phyloP scores from a whole-genome alignment of 2,797 vertebrate species.

The Miichthys miiuy region DNA sequence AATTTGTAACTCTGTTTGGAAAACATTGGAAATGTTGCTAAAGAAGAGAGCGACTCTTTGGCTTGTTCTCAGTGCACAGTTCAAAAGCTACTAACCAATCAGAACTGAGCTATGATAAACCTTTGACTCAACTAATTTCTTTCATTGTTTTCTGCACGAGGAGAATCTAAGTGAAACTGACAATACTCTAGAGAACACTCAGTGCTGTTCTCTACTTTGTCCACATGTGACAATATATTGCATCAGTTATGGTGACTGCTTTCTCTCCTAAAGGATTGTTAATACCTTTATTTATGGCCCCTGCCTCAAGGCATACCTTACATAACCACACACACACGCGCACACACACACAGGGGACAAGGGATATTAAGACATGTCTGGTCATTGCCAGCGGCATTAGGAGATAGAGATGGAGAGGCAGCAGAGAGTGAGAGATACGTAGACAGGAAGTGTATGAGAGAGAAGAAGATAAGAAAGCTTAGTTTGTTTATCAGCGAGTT shows the following conservation, averaged over 20 bases:
- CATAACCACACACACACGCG: conserved; percentile 25
- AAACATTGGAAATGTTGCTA: no score
- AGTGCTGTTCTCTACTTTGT: conserved; percentile 11
- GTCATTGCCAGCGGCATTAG: not conserved
- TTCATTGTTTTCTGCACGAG: not conserved
- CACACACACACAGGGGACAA: conserved; percentile 20
- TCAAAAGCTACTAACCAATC: no score
- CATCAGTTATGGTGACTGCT: conserved; percentile 28
- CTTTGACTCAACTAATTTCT: not conserved
- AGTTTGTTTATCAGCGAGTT: conserved; percentile 20
- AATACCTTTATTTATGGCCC: conserved; percentile 48
- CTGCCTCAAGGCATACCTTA: conserved; percentile 49
- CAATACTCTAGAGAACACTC: not conserved
- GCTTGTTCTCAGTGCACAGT: no score
- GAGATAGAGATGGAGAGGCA: conserved; percentile 23
- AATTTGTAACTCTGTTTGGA: no score
- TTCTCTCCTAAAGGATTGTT: conserved; percentile 22
- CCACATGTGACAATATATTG: conserved; percentile 38
- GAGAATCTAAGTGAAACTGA: not conserved
- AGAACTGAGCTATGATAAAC: not conserved
- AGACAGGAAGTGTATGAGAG: not conserved
- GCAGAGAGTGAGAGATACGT: conserved; percentile 2
- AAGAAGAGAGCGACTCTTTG: no score
- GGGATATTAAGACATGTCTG: conserved; percentile 38
- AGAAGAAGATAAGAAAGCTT: conserved; percentile 9